phyloP scores from a whole-genome alignment of 2,113 vertebrate species.

The Corythornis madagascariensis region DNA sequence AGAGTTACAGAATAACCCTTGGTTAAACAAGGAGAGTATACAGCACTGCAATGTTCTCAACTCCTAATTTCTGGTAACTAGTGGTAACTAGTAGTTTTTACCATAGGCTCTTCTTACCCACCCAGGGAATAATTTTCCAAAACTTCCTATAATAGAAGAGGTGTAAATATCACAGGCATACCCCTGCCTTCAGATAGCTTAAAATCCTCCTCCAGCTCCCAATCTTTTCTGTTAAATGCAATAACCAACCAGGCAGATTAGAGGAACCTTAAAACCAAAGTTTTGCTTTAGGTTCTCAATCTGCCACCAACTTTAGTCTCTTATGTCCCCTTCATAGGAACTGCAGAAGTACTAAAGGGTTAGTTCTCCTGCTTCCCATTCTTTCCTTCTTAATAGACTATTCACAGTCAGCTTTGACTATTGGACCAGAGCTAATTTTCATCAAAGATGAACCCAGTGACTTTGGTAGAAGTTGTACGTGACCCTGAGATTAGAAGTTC shows the following conservation, averaged over 20 bases:
- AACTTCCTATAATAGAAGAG: background rate
- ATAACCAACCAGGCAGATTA: background rate
- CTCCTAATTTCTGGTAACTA: background rate
- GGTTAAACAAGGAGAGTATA: background rate
- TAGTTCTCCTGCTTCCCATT: background rate
- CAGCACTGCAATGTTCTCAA: background rate
- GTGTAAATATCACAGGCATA: background rate
- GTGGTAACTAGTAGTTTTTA: too few relatives aligned
- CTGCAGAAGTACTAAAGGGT: background rate
- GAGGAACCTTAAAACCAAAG: background rate
- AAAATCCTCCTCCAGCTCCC: background rate
- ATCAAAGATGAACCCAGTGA: background rate
- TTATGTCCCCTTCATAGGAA: background rate
- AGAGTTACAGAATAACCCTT: background rate
- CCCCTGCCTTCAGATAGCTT: background rate
- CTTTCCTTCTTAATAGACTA: background rate
- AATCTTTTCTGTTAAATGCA: background rate
- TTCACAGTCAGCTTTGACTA: background rate
- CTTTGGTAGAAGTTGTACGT: background rate
- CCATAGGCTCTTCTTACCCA: background rate
- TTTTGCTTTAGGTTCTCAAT: background rate
- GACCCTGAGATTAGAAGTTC: background rate
- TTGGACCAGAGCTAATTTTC: background rate
- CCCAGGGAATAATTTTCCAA: background rate
- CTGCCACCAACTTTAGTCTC: background rate